phyloP scores from a whole-genome alignment of 2,888 invertebrate species.

The Drosophila siamana region DNA sequence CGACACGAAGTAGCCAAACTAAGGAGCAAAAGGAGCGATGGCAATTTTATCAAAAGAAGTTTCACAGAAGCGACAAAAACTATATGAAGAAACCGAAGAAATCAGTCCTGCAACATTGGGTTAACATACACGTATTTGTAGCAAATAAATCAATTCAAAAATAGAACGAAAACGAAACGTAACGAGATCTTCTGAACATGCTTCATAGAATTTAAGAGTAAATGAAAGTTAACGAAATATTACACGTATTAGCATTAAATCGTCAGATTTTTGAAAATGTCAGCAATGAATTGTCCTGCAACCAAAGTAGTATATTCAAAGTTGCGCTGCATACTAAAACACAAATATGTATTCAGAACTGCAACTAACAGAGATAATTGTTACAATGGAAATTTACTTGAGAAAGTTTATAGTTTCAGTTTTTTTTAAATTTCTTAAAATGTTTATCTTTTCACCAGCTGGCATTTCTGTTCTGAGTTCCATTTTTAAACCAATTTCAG shows the following conservation, averaged over 20 bases:
- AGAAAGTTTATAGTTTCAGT: neutral
- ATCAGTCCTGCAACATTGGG: constrained; percentile 79
- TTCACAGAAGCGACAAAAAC: constrained; percentile 30
- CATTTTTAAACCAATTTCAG: neutral
- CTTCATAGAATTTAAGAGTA: constrained; percentile 74
- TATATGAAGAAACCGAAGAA: constrained; percentile 47
- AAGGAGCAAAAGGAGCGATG: constrained; percentile 56
- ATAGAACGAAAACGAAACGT: constrained; percentile 18
- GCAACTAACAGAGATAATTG: neutral
- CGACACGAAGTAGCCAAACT: constrained; percentile 45
- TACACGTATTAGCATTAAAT: constrained; percentile 70
- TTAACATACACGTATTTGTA: constrained; percentile 78
- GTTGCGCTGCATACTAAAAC: neutral
- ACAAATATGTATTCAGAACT: neutral
- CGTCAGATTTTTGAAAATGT: constrained; percentile 5
- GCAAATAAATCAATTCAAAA: constrained; percentile 44
- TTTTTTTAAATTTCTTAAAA: constrained; percentile 1
- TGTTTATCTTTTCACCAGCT: no score
- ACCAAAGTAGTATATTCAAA: neutral
- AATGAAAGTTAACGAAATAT: constrained; percentile 78
- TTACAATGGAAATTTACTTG: neutral
- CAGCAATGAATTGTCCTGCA: constrained; percentile 1
- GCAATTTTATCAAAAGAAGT: constrained; percentile 52
- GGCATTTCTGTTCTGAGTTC: neutral
- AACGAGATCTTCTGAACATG: constrained; percentile 46